phyloP scores from a whole-genome alignment of 2,888 invertebrate species.

The Standfussiana lucernea region DNA sequence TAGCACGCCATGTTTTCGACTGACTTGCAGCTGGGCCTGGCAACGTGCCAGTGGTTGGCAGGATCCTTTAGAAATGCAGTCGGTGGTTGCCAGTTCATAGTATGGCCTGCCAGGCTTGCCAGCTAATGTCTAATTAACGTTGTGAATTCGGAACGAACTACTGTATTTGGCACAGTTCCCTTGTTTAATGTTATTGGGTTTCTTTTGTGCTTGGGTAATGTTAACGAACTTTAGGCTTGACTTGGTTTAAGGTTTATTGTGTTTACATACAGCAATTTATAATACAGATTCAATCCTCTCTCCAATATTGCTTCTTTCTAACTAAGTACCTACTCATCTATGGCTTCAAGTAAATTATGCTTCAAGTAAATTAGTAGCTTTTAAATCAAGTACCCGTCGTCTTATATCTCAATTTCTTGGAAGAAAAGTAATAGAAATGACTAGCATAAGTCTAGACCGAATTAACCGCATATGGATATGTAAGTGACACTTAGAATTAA shows the following conservation, averaged over 20 bases:
- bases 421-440: constrained; percentile 27
- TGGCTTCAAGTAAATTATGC: too few species aligned
- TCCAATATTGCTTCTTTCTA: not conserved
- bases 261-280: not conserved
- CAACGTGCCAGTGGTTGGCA: constrained; percentile 53
- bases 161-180: constrained; percentile 60
- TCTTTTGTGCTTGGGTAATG: constrained; percentile 24
- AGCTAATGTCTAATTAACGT: constrained; percentile 60
- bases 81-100: constrained; percentile 48
- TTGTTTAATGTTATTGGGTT: constrained; percentile 13
- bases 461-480: constrained; percentile 3
- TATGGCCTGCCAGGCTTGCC: constrained; percentile 49
- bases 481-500: constrained; percentile 34
- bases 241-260: not conserved
- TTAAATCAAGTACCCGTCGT: not conserved
- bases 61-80: constrained; percentile 54
- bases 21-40: constrained; percentile 54
- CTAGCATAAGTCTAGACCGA: constrained; percentile 1
- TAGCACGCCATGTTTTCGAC: constrained; percentile 28
- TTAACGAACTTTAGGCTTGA: constrained; percentile 24
- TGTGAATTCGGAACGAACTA: constrained; percentile 44
- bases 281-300: too few species aligned
- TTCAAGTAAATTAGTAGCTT: too few species aligned
- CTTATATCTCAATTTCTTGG: not conserved
- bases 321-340: too few species aligned